phyloP scores from a whole-genome alignment of 2,113 vertebrate genomes.

The Zeus faber region DNA sequence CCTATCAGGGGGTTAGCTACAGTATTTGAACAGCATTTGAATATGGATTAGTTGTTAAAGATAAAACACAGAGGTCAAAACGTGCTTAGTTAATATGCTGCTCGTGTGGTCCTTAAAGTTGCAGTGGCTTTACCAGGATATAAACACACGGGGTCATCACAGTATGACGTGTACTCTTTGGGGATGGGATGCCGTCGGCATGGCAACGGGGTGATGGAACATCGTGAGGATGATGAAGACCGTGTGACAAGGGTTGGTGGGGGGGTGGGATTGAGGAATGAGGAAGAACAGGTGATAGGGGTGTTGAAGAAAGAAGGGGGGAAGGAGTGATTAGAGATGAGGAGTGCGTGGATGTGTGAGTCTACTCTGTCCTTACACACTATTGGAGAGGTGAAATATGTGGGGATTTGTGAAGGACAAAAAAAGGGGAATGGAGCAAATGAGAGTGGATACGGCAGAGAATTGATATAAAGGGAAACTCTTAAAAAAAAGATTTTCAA shows the following conservation, averaged over 20 bases:
- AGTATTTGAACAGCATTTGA: too few relatives aligned
- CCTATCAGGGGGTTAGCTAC: too few relatives aligned
- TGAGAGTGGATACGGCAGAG: too few relatives aligned
- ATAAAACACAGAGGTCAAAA: too few relatives aligned
- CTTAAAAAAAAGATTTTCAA: too few relatives aligned
- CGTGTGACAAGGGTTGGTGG: slow-evolving; percentile 21
- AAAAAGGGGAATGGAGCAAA: too few relatives aligned
- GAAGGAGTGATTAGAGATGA: slow-evolving; percentile 47
- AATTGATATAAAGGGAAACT: too few relatives aligned
- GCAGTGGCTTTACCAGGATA: slow-evolving; percentile 52
- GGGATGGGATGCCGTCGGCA: slow-evolving; percentile 60
- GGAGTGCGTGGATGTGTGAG: slow-evolving; percentile 28
- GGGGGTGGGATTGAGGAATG: slow-evolving; percentile 29
- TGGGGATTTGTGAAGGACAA: slow-evolving; percentile 20
- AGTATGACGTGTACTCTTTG: slow-evolving; percentile 72
- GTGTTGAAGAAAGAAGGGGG: background rate
- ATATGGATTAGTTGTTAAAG: too few relatives aligned
- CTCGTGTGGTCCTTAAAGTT: slow-evolving; percentile 21
- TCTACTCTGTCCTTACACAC: slow-evolving; percentile 31
- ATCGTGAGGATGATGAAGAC: slow-evolving; percentile 53
- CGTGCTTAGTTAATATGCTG: slow-evolving; percentile 20
- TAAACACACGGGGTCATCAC: slow-evolving; percentile 72
- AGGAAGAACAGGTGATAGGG: slow-evolving; percentile 5
- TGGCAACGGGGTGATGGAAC: slow-evolving; percentile 47
- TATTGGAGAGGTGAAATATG: slow-evolving; percentile 35